These are phyloP conservation scores for Tolmerus cingulatus DNA, from an alignment of 2,888 invertebrate species.

Conservation along the genomic window DNA sequence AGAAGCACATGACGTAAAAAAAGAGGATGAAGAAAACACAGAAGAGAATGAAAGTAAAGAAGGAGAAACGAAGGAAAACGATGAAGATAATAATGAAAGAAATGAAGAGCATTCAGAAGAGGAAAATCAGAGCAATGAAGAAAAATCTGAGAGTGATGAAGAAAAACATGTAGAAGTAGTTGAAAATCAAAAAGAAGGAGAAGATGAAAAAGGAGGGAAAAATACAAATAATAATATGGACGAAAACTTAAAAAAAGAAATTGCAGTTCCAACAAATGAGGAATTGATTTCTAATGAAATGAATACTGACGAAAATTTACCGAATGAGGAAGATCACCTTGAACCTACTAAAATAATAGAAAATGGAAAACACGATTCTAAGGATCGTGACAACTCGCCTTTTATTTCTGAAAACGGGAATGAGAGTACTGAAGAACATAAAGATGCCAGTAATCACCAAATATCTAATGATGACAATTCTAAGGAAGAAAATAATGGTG, in stretches of 20 bases:
- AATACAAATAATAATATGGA: constrained; percentile 29
- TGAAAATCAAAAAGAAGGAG: constrained; percentile 45
- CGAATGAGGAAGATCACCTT: background rate
- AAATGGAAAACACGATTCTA: background rate
- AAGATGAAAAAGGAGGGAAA: constrained; percentile 50
- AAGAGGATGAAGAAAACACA: background rate
- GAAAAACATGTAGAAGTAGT: constrained; percentile 39
- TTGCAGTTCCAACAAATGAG: background rate
- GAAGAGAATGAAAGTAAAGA: background rate
- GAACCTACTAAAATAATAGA: background rate
- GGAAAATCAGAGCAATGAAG: background rate
- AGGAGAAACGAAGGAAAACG: constrained; percentile 40
- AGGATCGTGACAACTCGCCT: background rate
- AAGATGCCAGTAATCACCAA: background rate
- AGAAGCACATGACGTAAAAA: constrained; percentile 17
- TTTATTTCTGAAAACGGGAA: background rate
- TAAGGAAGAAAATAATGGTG: constrained; percentile 40
- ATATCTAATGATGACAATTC: constrained; percentile 25
- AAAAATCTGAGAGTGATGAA: constrained; percentile 27
- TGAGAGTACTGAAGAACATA: background rate
- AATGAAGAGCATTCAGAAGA: background rate
- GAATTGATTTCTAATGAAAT: constrained; percentile 50
- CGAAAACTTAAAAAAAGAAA: background rate
- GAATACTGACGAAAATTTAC: background rate
- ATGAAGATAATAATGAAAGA: constrained; percentile 51